Percentiles rank a stretch among this genome's conserved stretches.
Conservation (phyloP, 2,113 vertebrate genomes). For the Plecturocebus donacophilus region DNA sequence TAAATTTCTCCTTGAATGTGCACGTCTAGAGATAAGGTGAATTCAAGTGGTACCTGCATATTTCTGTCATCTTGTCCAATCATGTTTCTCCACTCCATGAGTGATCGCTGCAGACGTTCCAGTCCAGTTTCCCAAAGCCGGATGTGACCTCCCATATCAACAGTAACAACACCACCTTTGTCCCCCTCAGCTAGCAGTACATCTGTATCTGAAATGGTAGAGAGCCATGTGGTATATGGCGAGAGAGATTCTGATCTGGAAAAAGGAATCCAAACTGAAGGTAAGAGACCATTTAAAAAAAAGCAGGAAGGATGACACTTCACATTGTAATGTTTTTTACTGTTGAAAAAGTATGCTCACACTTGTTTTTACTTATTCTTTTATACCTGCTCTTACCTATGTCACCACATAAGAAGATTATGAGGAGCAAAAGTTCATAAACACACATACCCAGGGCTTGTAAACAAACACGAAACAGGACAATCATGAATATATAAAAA, state of each 20-base stretch:
- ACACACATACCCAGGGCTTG: neutral
- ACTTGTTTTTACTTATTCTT: neutral
- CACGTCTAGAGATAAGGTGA: neutral
- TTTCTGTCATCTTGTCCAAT: slow-evolving; percentile 91
- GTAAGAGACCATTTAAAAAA: neutral
- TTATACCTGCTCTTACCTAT: neutral
- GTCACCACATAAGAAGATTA: neutral
- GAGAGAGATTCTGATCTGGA: slow-evolving; percentile 88
- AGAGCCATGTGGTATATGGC: slow-evolving; percentile 94
- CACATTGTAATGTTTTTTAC: neutral
- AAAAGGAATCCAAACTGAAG: slow-evolving; percentile 42
- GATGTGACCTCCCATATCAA: slow-evolving; percentile 94
- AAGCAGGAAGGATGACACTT: neutral
- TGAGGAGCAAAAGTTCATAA: neutral
- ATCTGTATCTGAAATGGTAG: slow-evolving; percentile 92
- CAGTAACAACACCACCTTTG: slow-evolving; percentile 90
- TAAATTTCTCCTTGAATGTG: neutral
- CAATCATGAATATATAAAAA: neutral
- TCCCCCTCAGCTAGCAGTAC: slow-evolving; percentile 89
- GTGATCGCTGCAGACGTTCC: slow-evolving; percentile 91
- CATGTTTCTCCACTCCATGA: slow-evolving; percentile 97
- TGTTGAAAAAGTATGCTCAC: neutral
- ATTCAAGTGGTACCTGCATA: slow-evolving; percentile 88
- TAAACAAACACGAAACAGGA: neutral
- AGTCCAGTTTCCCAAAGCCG: slow-evolving; percentile 96